Percentiles rank a stretch among this genome's conserved stretches.
Evolutionary conservation across 2,888 invertebrate species (phyloP).

Genomic region (Ornithoptera priamus): DNA sequence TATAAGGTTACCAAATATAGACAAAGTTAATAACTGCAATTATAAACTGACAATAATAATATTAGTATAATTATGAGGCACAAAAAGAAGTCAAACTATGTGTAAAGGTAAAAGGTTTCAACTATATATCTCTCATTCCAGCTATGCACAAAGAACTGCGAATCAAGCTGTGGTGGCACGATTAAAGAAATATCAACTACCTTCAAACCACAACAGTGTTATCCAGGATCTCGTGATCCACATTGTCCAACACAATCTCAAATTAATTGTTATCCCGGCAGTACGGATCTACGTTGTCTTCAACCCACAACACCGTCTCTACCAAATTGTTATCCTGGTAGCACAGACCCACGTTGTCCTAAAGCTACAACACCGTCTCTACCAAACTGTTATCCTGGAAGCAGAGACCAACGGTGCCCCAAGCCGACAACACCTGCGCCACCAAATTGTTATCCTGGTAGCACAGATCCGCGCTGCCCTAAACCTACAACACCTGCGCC

Average conservation of each 20-base stretch:
- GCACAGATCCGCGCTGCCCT: conserved; percentile 46
- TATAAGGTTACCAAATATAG: no score
- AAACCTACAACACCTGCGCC: conserved; percentile 42
- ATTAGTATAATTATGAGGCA: no score
- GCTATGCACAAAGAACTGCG: conserved; percentile 68
- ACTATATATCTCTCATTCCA: conserved; percentile 34
- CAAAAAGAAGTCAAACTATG: not conserved
- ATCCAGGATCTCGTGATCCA: conserved; percentile 37
- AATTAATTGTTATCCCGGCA: conserved; percentile 33
- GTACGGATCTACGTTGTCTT: conserved; percentile 28
- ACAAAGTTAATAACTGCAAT: no score
- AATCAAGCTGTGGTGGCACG: conserved; percentile 57
- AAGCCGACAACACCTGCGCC: conserved; percentile 35
- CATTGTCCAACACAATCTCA: conserved; percentile 35
- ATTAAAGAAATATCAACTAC: conserved; percentile 59
- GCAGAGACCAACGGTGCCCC: conserved; percentile 42
- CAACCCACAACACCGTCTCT: conserved; percentile 37
- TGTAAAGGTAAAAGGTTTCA: not conserved
- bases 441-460: conserved; percentile 1
- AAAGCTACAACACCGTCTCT: conserved; percentile 32
- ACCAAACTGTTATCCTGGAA: conserved; percentile 37
- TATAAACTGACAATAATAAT: no score
- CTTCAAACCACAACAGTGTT: conserved; percentile 45
- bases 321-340: conserved; percentile 42
- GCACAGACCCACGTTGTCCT: conserved; percentile 25